Evolutionary conservation across 2,888 invertebrate species (phyloP).

Genomic region (Cyaniris semiargus): DNA sequence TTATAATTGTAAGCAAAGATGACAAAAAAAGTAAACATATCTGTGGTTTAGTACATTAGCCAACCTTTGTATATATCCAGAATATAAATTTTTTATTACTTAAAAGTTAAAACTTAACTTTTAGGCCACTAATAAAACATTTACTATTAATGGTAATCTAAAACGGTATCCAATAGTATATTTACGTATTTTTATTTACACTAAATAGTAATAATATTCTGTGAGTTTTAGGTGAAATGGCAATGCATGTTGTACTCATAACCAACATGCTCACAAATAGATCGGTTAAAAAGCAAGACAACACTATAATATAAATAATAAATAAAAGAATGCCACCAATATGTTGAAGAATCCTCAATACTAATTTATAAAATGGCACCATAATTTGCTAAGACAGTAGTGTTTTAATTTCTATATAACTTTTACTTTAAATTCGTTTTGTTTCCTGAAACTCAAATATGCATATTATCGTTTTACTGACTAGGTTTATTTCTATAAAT

Average conservation of each 20-base stretch:
- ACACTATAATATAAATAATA: not conserved
- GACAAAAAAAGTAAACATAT: not conserved
- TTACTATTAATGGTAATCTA: not conserved
- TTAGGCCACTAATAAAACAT: not conserved
- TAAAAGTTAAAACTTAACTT: not conserved
- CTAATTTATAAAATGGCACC: constrained; percentile 8
- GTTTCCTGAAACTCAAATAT: constrained; percentile 10
- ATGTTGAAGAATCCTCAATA: not conserved
- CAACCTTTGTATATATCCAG: not conserved
- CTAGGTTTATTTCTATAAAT: constrained; percentile 35
- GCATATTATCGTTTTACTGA: constrained; percentile 33
- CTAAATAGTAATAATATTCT: not conserved
- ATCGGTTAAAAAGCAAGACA: not conserved
- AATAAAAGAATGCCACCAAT: too few relatives aligned
- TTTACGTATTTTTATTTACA: constrained; percentile 7
- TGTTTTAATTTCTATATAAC: not conserved
- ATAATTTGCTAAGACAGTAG: not conserved
- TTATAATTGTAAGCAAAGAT: too few relatives aligned
- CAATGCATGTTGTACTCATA: not conserved
- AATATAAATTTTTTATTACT: not conserved
- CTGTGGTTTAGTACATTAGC: not conserved
- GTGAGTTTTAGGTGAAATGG: not conserved
- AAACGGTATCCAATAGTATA: not conserved
- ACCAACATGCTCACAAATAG: not conserved
- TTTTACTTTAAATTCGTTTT: constrained; percentile 21